A percentile compares a stretch with the other conserved stretches of the same genome.
These are phyloP conservation scores for Callosobruchus maculatus DNA, from an alignment of 2,888 invertebrate species.

Conservation along the genomic window DNA sequence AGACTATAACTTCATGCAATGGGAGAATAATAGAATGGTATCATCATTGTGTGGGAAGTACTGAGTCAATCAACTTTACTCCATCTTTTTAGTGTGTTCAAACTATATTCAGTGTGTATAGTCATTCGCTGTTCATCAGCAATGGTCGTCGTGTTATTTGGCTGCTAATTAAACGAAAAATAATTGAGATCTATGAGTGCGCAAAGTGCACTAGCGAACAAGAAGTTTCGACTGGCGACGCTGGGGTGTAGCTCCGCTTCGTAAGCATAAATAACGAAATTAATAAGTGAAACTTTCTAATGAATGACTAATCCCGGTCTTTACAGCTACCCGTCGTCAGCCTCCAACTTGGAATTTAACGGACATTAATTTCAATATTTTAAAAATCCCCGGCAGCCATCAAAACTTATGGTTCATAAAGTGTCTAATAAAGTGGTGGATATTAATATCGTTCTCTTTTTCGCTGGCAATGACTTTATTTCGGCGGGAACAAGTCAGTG, in stretches of 20 bases:
- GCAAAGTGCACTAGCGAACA: too few relatives aligned
- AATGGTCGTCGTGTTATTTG: too few relatives aligned
- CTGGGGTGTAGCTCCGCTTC: background rate
- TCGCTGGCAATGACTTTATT: background rate
- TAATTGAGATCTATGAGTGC: too few relatives aligned
- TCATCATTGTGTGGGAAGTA: too few relatives aligned
- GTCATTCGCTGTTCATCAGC: too few relatives aligned
- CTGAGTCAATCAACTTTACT: too few relatives aligned
- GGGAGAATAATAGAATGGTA: too few relatives aligned
- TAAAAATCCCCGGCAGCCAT: conserved; percentile 23
- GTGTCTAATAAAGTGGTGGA: conserved; percentile 29
- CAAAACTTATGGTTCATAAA: conserved; percentile 30
- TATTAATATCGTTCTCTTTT: conserved; percentile 21
- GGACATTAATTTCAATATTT: conserved; percentile 25
- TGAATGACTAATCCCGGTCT: conserved; percentile 31
- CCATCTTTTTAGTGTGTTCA: too few relatives aligned
- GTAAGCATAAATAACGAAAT: conserved; percentile 22
- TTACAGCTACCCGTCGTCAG: conserved; percentile 21
- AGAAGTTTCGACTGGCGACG: background rate
- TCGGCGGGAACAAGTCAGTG: background rate
- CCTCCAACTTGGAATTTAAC: conserved; percentile 21
- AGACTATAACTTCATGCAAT: too few relatives aligned
- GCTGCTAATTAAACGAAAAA: too few relatives aligned
- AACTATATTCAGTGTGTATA: too few relatives aligned
- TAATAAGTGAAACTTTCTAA: conserved; percentile 24